These are phyloP conservation scores for Amitus sp. DNA, from an alignment of 2,888 invertebrate genomes.

Conservation along the genomic window DNA sequence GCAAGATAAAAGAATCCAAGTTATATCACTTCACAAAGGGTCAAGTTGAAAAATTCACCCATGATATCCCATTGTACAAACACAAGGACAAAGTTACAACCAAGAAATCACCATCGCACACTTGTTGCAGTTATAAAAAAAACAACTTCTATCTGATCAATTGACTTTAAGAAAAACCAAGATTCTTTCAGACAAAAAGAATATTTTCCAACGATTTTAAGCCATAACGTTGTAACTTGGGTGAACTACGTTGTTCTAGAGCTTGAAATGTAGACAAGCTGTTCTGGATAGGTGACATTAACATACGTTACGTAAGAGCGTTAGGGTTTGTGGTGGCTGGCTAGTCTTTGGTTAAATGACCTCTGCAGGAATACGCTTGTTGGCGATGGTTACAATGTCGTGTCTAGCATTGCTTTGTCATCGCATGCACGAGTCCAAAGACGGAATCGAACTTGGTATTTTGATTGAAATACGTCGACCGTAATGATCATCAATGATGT, in stretches of 20 bases:
- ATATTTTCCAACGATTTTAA: too few relatives aligned
- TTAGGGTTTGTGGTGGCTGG: slow-evolving; percentile 28
- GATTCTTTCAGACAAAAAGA: too few relatives aligned
- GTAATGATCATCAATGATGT: neutral
- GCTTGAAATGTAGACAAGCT: slow-evolving; percentile 11
- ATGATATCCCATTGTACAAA: too few relatives aligned
- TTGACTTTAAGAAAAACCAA: too few relatives aligned
- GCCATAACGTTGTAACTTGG: slow-evolving; percentile 5
- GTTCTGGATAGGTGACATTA: slow-evolving; percentile 21
- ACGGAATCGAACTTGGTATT: neutral
- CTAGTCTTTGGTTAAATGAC: slow-evolving; percentile 33
- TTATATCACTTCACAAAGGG: too few relatives aligned
- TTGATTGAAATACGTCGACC: neutral
- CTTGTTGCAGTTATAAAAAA: too few relatives aligned
- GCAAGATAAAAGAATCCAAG: too few relatives aligned
- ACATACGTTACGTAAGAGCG: slow-evolving; percentile 34
- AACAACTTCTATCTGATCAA: too few relatives aligned
- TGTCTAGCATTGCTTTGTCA: slow-evolving; percentile 28
- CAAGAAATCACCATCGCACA: too few relatives aligned
- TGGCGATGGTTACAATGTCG: slow-evolving; percentile 20
- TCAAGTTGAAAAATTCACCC: too few relatives aligned
- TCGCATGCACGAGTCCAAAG: slow-evolving; percentile 8
- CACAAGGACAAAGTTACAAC: too few relatives aligned
- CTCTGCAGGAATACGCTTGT: slow-evolving; percentile 16
- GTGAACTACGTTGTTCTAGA: slow-evolving; percentile 19